phyloP scores from a whole-genome alignment of 2,888 invertebrate species.

The Antheraea yamamai region DNA sequence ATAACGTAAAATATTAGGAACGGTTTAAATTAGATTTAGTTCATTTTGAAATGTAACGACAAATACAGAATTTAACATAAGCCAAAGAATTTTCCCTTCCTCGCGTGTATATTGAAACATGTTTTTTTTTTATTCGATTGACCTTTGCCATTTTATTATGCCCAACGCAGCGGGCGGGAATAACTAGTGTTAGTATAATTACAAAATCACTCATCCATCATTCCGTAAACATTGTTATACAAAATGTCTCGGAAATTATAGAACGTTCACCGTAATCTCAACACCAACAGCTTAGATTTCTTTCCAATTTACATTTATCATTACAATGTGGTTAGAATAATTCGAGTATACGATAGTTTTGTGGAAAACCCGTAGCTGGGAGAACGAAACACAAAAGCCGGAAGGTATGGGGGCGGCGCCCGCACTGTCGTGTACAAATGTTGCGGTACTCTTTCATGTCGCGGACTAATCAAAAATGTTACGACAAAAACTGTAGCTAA shows the following conservation, averaged over 20 bases:
- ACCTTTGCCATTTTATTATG: too few relatives aligned
- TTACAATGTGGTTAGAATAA: slow-evolving; percentile 30
- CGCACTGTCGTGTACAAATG: slow-evolving; percentile 28
- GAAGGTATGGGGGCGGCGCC: slow-evolving; percentile 41
- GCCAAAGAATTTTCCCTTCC: too few relatives aligned
- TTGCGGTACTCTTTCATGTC: slow-evolving; percentile 26
- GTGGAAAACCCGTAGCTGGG: slow-evolving; percentile 25
- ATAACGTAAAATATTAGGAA: too few relatives aligned
- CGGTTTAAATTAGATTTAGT: too few relatives aligned
- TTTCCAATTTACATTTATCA: slow-evolving; percentile 35
- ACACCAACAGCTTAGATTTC: slow-evolving; percentile 1
- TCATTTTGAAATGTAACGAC: too few relatives aligned
- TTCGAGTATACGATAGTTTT: slow-evolving; percentile 26
- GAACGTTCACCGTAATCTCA: slow-evolving; percentile 4
- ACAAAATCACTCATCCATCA: neutral
- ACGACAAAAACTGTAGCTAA: slow-evolving; percentile 22
- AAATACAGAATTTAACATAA: too few relatives aligned
- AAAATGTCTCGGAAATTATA: slow-evolving; percentile 15
- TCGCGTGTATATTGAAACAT: too few relatives aligned
- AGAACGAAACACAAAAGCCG: slow-evolving; percentile 39
- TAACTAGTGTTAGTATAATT: neutral
- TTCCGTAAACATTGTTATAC: neutral
- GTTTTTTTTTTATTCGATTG: too few relatives aligned
- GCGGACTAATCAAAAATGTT: slow-evolving; percentile 23
- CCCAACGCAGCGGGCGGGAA: neutral